Percentiles rank a stretch among this genome's conserved stretches.
These are phyloP conservation scores for Cavia aperea DNA, from an alignment of 2,113 vertebrate species.

Conservation along the genomic window DNA sequence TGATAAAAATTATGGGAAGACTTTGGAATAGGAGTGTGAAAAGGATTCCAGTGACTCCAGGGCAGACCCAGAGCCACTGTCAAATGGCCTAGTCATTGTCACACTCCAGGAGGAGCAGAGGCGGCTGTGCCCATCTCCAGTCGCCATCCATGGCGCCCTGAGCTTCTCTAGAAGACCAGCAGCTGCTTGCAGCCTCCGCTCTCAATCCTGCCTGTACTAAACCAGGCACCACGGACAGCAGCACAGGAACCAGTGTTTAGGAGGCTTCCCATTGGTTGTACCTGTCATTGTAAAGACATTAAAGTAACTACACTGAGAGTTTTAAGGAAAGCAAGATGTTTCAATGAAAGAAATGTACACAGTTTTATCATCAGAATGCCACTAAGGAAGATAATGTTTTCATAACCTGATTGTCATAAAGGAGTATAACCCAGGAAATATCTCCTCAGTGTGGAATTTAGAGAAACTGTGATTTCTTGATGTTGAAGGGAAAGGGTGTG, in stretches of 20 bases:
- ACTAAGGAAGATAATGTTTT: neutral
- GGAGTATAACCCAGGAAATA: neutral
- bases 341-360: neutral
- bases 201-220: neutral
- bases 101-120: neutral
- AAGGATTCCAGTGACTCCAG: neutral
- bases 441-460: neutral
- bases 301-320: neutral
- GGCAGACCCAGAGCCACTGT: rapidly evolving
- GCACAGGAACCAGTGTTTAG: neutral
- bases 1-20: neutral
- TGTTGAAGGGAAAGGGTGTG: neutral
- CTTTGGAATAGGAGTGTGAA: neutral
- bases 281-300: neutral
- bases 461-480: neutral
- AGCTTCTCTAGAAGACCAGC: neutral
- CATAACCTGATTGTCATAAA: neutral
- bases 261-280: neutral
- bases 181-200: neutral
- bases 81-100: neutral
- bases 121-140: rapidly evolving
- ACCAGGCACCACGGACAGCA: too few relatives aligned
- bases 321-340: neutral
- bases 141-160: neutral
- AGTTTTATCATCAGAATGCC: neutral